Base-by-base conservation (phyloP, 37 sponge, comb jelly and placozoan genomes). In the Ephydatia muelleri region DNA sequence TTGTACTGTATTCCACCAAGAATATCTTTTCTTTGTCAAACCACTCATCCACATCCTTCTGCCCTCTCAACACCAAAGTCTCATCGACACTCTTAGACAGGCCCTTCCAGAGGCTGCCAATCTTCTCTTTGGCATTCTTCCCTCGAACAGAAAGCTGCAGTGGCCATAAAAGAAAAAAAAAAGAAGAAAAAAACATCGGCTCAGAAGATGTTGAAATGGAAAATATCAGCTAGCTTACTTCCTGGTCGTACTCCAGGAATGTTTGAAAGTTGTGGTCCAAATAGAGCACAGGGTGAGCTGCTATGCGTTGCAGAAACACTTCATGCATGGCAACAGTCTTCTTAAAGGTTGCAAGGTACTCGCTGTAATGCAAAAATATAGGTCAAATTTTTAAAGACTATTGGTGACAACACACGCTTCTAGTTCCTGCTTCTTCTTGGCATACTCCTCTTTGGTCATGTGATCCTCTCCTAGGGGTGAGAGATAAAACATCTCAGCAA, bases 301-400 rank as follows among this genome's bases (percentile, higher is more conserved):
- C 95, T 13, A 98, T 76, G 0, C 99, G 68, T 77, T 89, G 91
- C 70, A 98, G 90, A 68, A 96, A 98, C 67, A 94, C 89, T 81
- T 98, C 99, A 68, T 98, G 99, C 93, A 98, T 96, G 34, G 99
- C 97, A 6, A 98, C 99, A 23, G 99, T 98, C 90, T 96, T 96
- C 86, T 98, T 98, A 84, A 98, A 98, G n/a, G 88, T 85, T 23
- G 99, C 99, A 83, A 98, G 70, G 73, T 98, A 98, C 72, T 98
- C 99, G 11, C 99, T 98, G 81, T 0, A 76, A 36, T 43, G n/a
- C 22, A 77, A 68, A 80, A 12, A 84, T 1, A 84, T 16, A 84
- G 19, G 48, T 47, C 65, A 49, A 43, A 48, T 48, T 36, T n/a
- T n/a, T n/a, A n/a, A n/a, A n/a, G n/a, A n/a, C n/a, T n/a, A n/a